Conservation (phyloP, 2,888 invertebrate species). For the Alsophila aescularia region DNA sequence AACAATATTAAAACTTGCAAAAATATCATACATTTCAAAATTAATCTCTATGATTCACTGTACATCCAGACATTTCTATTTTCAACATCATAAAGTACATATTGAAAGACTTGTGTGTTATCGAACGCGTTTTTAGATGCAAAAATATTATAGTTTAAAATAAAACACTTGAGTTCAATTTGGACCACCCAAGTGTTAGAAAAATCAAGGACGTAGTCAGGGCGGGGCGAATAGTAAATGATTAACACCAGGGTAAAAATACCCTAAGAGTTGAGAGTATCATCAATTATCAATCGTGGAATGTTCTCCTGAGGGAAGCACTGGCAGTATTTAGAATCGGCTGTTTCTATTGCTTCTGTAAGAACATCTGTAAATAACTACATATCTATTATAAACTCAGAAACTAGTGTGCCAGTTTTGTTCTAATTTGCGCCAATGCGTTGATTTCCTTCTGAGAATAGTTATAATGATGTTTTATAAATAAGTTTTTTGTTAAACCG, state of each 20-base stretch:
- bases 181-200: conserved; percentile 38
- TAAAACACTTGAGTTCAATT: conserved; percentile 26
- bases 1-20: no score
- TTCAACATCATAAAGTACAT: conserved; percentile 7
- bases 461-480: no score
- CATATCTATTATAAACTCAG: no score
- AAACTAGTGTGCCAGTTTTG: no score
- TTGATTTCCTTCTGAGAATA: no score
- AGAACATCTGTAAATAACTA: no score
- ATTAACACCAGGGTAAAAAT: not conserved
- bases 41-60: conserved; percentile 5
- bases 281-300: no score
- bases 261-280: not conserved
- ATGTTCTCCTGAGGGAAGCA: no score
- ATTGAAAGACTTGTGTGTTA: conserved; percentile 14
- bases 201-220: conserved; percentile 19
- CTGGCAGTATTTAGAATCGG: no score
- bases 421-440: no score
- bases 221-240: not conserved
- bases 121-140: conserved; percentile 5
- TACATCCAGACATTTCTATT: conserved; percentile 5
- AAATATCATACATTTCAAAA: not conserved
- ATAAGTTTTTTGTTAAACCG: no score
- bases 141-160: conserved; percentile 24
- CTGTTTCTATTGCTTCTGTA: no score